A percentile compares a stretch with the other conserved stretches of the same genome.
phyloP scores from a whole-genome alignment of 2,113 vertebrate genomes.

The Trogon melanurus region DNA sequence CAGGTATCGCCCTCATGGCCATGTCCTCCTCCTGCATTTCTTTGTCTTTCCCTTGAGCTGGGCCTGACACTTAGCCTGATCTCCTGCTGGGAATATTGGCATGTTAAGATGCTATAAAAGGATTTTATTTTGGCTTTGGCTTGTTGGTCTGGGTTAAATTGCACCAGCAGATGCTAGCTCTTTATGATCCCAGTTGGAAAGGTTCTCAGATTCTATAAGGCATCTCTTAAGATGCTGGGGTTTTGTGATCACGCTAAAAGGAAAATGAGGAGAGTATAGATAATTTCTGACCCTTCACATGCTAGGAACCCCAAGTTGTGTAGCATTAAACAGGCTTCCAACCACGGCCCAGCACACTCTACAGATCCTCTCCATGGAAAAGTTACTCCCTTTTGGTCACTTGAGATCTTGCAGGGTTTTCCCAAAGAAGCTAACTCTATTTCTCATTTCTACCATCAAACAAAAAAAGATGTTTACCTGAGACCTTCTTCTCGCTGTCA shows the following conservation, averaged over 20 bases:
- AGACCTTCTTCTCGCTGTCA: not conserved
- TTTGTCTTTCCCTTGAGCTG: not conserved
- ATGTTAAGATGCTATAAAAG: not conserved
- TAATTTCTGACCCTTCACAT: not conserved
- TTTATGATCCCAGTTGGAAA: not conserved
- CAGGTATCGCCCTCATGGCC: not conserved
- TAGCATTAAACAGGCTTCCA: rapidly evolving
- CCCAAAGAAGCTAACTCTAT: not conserved
- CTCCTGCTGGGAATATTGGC: not conserved
- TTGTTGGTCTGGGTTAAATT: not conserved
- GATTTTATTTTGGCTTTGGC: not conserved
- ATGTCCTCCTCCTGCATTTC: not conserved
- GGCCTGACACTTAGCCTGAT: not conserved
- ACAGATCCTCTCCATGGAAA: not conserved
- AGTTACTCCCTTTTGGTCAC: not conserved
- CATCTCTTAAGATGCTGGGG: not conserved
- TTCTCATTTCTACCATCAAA: not conserved
- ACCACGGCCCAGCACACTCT: not conserved
- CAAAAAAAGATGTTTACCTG: not conserved
- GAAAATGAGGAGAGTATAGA: not conserved
- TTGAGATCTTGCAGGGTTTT: not conserved
- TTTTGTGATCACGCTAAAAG: not conserved
- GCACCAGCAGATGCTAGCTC: not conserved
- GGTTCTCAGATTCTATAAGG: not conserved
- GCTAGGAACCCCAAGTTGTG: not conserved